Percentiles rank a stretch among this genome's conserved stretches.
phyloP scores from a whole-genome alignment of 2,113 vertebrate genomes.

The Tetraodon nigroviridis region DNA sequence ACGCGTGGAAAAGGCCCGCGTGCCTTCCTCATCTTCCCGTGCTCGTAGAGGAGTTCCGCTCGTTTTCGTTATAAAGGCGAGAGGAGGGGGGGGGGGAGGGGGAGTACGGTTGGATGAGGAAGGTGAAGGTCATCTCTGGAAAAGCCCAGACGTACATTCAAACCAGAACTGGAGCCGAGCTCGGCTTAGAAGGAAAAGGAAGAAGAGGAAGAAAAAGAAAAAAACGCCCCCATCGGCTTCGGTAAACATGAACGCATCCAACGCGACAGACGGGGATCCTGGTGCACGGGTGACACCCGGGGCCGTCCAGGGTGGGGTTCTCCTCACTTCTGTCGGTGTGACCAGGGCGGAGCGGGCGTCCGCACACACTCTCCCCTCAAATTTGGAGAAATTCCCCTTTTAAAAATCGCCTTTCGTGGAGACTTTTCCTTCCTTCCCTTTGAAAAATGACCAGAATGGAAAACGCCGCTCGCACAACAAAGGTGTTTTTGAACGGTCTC shows the following conservation, averaged over 20 bases:
- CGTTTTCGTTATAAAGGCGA: conserved; percentile 7
- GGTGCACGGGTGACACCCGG: conserved; percentile 12
- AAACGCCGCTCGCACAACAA: too few relatives aligned
- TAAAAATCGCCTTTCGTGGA: too few relatives aligned
- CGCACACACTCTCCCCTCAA: too few relatives aligned
- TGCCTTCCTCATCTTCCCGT: conserved; percentile 62
- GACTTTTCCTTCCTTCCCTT: too few relatives aligned
- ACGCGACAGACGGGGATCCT: conserved; percentile 50
- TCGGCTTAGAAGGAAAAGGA: too few relatives aligned
- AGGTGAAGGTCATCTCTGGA: conserved; percentile 47
- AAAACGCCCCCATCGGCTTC: conserved; percentile 69
- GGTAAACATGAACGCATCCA: conserved; percentile 78
- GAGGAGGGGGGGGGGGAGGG: conserved; percentile 28
- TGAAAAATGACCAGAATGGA: too few relatives aligned
- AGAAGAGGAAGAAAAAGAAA: conserved; percentile 65
- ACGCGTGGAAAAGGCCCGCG: conserved; percentile 74
- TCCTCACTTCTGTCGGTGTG: conserved; percentile 9
- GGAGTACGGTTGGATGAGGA: conserved; percentile 56
- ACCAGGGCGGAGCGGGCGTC: too few relatives aligned
- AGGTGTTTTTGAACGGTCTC: too few relatives aligned
- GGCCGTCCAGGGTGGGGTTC: conserved; percentile 17
- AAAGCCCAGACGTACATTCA: conserved; percentile 78
- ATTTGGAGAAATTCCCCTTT: too few relatives aligned
- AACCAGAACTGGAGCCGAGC: too few relatives aligned
- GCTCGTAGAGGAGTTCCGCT: conserved; percentile 26